Base-by-base conservation (phyloP, 2,888 invertebrate genomes). In the Pemphredon lugubris region DNA sequence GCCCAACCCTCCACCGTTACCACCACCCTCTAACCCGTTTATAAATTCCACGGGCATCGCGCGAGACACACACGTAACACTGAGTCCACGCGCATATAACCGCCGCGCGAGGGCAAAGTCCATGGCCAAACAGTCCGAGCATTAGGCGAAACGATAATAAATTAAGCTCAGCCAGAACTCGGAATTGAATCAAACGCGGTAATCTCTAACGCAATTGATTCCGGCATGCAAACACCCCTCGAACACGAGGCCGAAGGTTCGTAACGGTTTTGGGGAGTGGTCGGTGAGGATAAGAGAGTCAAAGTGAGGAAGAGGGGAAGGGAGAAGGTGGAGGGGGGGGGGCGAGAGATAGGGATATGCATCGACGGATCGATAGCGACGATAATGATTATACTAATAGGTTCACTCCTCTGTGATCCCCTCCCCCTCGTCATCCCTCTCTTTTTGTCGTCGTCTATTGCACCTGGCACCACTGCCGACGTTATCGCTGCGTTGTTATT, bases 201-300 rank as follows among this genome's bases (percentile, higher is more conserved):
- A 84, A 86, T 85, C 86, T 84, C 82, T 65, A 77, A 79, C 73
- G 79, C 81, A 79, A 83, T 84, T 82, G 83, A 83, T 84, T 81
- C 73, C 68, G 65, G 48, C 70, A 59, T 73, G 68, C 75, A 79
- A 79, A 77, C 76, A 74, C 66, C 72, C 73, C 64, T 53, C 59
- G 73, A 64, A 73, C 60, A 61, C 50, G 63, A 42, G 18, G 40
- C 21, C 45, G 47, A 20, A 42, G 55, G 54, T 18, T 48, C 21
- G 40, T 42, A 50, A 65, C 50, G 42, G 37, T 65, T 70, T 64
- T 44, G 11, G 60, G 23, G 47, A 51, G 44, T 54, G 58, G 44
- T 59, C 18, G 54, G 9, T 42, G 39, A 32, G 65, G 54, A 54
- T 63, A 72, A 73, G 69, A 66, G 69, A 30, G 44, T 26, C 9